phyloP scores from a whole-genome alignment of 2,888 invertebrate genomes.

The Bellardia pandia region DNA sequence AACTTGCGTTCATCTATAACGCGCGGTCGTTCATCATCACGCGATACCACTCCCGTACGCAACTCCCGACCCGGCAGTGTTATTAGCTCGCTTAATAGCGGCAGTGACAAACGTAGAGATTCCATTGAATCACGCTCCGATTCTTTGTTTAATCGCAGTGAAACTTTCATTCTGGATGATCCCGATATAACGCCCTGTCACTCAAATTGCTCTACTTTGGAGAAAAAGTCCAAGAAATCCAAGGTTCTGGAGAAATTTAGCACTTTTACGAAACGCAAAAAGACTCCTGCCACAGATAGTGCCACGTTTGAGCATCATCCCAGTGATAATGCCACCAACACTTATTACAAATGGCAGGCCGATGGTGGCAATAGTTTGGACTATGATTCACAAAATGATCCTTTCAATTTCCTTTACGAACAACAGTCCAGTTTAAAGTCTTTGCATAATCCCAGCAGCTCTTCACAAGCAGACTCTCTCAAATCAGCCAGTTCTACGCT shows the following conservation, averaged over 20 bases:
- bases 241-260: slow-evolving; percentile 82
- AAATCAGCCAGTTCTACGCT: slow-evolving; percentile 62
- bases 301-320: slow-evolving; percentile 79
- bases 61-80: slow-evolving; percentile 78
- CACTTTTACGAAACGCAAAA: slow-evolving; percentile 83
- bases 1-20: slow-evolving; percentile 81
- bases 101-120: slow-evolving; percentile 76
- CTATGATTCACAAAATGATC: slow-evolving; percentile 81
- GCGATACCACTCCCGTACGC: slow-evolving; percentile 82
- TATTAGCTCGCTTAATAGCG: slow-evolving; percentile 74
- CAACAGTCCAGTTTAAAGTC: slow-evolving; percentile 79
- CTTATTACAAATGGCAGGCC: slow-evolving; percentile 82
- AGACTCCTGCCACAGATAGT: slow-evolving; percentile 75
- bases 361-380: slow-evolving; percentile 79
- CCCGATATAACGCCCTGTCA: slow-evolving; percentile 75
- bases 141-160: slow-evolving; percentile 81
- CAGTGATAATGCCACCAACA: slow-evolving; percentile 81
- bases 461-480: background rate
- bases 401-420: slow-evolving; percentile 82
- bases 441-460: slow-evolving; percentile 63
- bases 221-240: slow-evolving; percentile 81
- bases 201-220: slow-evolving; percentile 79
- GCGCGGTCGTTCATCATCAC: slow-evolving; percentile 81
- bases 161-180: slow-evolving; percentile 81
- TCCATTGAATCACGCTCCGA: slow-evolving; percentile 78